Evolutionary conservation across 2,888 invertebrate genomes (phyloP).

Genomic region (Allophyes oxyacanthae): DNA sequence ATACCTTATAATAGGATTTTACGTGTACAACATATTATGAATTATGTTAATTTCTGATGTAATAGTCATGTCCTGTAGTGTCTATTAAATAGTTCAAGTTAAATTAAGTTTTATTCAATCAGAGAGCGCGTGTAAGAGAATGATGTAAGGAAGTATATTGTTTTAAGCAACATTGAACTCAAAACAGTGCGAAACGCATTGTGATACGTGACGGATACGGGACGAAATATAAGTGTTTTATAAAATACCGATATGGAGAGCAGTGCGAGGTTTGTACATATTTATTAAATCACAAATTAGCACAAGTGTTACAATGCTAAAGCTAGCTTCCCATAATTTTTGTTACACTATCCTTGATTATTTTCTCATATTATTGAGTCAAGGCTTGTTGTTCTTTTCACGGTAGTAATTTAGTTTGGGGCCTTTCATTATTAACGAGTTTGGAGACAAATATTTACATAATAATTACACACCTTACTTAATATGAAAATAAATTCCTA

Average conservation of each 20-base stretch:
- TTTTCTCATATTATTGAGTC: no score
- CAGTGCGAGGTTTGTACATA: constrained; percentile 58
- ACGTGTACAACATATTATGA: no score
- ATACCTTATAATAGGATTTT: no score
- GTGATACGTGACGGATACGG: constrained; percentile 22
- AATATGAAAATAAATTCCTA: no score
- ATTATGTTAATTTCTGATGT: no score
- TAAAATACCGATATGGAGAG: constrained; percentile 53
- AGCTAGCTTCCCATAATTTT: background rate
- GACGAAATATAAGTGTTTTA: constrained; percentile 16
- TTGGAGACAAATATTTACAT: no score
- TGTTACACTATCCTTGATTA: constrained; percentile 6
- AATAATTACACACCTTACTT: no score
- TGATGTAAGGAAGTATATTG: constrained; percentile 48
- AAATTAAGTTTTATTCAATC: constrained; percentile 3
- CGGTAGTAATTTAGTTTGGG: no score
- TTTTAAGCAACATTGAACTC: constrained; percentile 29
- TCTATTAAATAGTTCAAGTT: no score
- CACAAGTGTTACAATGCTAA: background rate
- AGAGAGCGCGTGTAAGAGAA: constrained; percentile 11
- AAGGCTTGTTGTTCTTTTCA: no score
- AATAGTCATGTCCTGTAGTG: no score
- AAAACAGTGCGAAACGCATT: constrained; percentile 16
- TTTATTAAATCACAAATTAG: background rate
- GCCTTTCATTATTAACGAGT: no score